phyloP scores from a whole-genome alignment of 2,888 invertebrate genomes.

The Ormyrus thymus region DNA sequence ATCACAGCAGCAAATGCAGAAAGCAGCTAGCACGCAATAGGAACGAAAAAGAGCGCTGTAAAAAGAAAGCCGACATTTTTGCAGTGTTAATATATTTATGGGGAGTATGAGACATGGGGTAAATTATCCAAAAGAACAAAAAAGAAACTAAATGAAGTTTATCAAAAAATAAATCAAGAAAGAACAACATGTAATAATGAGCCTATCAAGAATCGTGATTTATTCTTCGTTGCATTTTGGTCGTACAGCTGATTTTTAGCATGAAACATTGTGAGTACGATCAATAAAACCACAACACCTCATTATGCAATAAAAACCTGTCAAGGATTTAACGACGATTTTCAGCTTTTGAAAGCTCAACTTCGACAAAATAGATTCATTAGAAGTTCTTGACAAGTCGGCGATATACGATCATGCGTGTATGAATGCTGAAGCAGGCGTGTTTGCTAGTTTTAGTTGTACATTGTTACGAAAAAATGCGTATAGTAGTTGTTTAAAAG shows the following conservation, averaged over 20 bases:
- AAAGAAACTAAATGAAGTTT: conserved; percentile 51
- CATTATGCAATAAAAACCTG: conserved; percentile 57
- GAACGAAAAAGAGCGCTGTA: conserved; percentile 57
- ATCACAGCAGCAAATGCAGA: conserved; percentile 69
- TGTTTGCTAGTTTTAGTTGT: conserved; percentile 66
- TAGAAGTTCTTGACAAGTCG: conserved; percentile 56
- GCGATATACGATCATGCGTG: conserved; percentile 55
- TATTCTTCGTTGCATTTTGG: conserved; percentile 55
- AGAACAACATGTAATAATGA: conserved; percentile 46
- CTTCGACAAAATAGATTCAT: conserved; percentile 50
- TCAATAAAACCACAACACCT: conserved; percentile 54
- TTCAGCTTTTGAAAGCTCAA: conserved; percentile 57
- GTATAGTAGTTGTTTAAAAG: conserved; percentile 63
- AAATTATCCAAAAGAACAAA: conserved; percentile 55
- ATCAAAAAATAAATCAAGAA: conserved; percentile 48
- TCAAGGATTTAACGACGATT: conserved; percentile 56
- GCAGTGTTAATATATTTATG: conserved; percentile 52
- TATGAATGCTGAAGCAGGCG: conserved; percentile 62
- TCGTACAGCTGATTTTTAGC: conserved; percentile 37
- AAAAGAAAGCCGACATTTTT: conserved; percentile 59
- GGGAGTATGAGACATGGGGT: conserved; percentile 48
- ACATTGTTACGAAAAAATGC: conserved; percentile 64
- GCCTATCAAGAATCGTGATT: conserved; percentile 55
- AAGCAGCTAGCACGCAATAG: conserved; percentile 72
- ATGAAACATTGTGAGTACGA: conserved; percentile 44